Evolutionary conservation across 2,888 invertebrate genomes (phyloP), one percentile per base, ranked within the genome.

Genomic region (Cheilosia urbana): DNA sequence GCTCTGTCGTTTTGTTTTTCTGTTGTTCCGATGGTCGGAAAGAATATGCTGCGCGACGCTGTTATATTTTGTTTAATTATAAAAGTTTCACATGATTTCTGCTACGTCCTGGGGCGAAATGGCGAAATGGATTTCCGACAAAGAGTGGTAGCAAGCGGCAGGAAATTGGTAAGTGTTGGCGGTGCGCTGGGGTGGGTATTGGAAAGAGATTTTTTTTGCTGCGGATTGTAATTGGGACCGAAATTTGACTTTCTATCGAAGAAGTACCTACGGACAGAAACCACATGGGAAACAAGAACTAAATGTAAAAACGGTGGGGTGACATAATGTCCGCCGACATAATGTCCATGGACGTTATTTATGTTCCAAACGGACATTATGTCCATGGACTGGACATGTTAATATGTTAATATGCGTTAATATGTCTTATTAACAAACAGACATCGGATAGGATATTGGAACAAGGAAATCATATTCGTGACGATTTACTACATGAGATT

Each of bases 41-140:
- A 57, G 71, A 84, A 71, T 79, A 84, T 79, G 79, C 84, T 84
- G 30, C 58, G 79, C 69, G 79, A 75, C 60, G 75, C 63, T 75
- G 84, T 63, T 79, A 83, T 73, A 83, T 83, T 79, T 79, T 73
- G 83, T 84, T 84, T 84, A 84, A 84, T 84, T 84, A 84, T 84
- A 84, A 84, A 84, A 84, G 84, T 84, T 84, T 84, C 75, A 75
- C 79, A 79, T 75, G 83, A 62, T 84, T 83, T 84, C 66, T 72
- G 63, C 49, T 60, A 45, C 51, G 27, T 65, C 69, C 79, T 69
- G 15, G 27, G 47, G 69, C 24, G 24, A 24, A 53, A 40, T 27
- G n/a, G 83, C 63, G 40, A 75, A 53, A 40, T 27, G 77, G 69
- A 79, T 79, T 75, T 84, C 69, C 84, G 58, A n/a, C 15, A 42